Percentiles rank a stretch among this genome's conserved stretches.
Evolutionary conservation across 2,113 vertebrate genomes (phyloP).

Genomic region (Aphelocoma coerulescens): DNA sequence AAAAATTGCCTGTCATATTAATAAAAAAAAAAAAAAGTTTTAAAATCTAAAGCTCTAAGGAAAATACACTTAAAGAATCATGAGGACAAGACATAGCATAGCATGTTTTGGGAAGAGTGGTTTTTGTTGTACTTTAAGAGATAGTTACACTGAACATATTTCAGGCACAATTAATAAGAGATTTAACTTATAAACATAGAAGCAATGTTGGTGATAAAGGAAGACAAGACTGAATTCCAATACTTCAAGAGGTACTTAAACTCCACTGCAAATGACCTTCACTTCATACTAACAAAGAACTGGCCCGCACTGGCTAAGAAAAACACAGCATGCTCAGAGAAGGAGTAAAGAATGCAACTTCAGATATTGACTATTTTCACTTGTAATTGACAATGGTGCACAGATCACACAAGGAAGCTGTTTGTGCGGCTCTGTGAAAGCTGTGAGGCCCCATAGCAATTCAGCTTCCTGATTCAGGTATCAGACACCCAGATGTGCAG

Average conservation of each 20-base stretch:
- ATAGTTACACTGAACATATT: neutral
- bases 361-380: neutral
- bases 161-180: neutral
- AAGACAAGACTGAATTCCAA: neutral
- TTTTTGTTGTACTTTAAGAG: neutral
- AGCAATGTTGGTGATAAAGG: neutral
- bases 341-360: neutral
- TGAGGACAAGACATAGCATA: neutral
- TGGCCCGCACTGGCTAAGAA: neutral
- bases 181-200: neutral
- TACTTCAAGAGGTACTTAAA: neutral
- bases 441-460: rapidly evolving
- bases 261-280: neutral
- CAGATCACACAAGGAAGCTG: neutral
- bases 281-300: neutral
- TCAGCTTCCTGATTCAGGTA: neutral
- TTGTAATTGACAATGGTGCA: neutral
- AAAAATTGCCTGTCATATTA: neutral
- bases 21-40: neutral
- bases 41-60: neutral
- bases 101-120: neutral
- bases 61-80: neutral
- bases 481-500: neutral
- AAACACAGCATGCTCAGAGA: neutral
- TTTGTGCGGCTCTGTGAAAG: neutral